Percentiles rank a stretch among this genome's conserved stretches.
phyloP scores from a whole-genome alignment of 2,888 invertebrate species.

The Andrena chrysosceles region DNA sequence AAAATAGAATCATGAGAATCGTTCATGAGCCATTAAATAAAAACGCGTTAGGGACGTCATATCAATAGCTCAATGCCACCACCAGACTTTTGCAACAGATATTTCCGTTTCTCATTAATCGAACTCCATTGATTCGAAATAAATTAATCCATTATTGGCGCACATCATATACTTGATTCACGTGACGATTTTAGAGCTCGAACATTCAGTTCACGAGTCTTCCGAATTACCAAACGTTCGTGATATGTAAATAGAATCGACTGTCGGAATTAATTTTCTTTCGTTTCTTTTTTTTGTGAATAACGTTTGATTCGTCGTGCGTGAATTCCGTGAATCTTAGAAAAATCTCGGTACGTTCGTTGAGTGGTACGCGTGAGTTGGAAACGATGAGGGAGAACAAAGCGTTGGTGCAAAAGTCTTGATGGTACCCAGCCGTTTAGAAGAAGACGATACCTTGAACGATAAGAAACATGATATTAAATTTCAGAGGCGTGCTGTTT shows the following conservation, averaged over 20 bases:
- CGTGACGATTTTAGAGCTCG: constrained; percentile 3
- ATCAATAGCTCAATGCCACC: constrained; percentile 59
- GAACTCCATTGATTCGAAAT: not conserved
- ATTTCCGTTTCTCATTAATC: not conserved
- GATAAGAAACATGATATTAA: constrained; percentile 48
- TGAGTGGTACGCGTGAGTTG: constrained; percentile 10
- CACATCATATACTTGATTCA: not conserved
- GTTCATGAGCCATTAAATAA: constrained; percentile 43
- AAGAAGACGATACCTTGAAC: constrained; percentile 27
- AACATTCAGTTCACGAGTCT: constrained; percentile 46
- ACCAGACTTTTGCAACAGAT: constrained; percentile 53
- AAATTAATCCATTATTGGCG: not conserved
- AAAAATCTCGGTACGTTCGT: constrained; percentile 2
- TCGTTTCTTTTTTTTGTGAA: not conserved
- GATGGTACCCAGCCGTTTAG: constrained; percentile 34
- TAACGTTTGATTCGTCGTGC: constrained; percentile 7
- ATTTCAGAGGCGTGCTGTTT: constrained; percentile 61
- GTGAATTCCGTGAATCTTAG: constrained; percentile 11
- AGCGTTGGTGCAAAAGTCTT: constrained; percentile 56
- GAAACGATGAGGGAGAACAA: constrained; percentile 35
- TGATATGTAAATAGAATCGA: constrained; percentile 45
- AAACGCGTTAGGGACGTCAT: constrained; percentile 38
- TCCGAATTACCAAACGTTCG: constrained; percentile 46
- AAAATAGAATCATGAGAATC: constrained; percentile 25
- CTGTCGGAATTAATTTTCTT: constrained; percentile 23